Conservation (phyloP, 2,113 vertebrate genomes). For the Stigmatopora nigra region DNA sequence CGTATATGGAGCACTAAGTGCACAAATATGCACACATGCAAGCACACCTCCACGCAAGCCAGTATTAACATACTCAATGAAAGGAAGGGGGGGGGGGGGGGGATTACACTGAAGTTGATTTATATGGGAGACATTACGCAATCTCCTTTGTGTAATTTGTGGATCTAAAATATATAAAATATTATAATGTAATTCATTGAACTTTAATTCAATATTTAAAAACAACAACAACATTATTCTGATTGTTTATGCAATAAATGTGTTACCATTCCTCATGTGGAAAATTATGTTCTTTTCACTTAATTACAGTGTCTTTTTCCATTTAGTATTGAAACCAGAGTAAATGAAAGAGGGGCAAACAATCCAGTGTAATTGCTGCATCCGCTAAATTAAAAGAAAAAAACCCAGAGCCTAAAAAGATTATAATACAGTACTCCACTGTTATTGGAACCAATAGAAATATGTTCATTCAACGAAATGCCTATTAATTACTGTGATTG, state of each 20-base stretch:
- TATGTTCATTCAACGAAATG: not conserved
- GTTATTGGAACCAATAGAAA: not conserved
- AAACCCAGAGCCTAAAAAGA: not conserved
- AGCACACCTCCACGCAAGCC: conserved; percentile 3
- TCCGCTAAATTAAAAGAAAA: not conserved
- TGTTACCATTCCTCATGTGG: conserved; percentile 20
- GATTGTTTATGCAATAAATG: conserved; percentile 42
- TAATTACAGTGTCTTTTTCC: conserved; percentile 11
- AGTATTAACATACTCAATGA: conserved; percentile 19
- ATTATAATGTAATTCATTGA: conserved; percentile 39
- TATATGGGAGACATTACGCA: conserved; percentile 39
- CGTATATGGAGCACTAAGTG: conserved; percentile 15
- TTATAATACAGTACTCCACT: not conserved
- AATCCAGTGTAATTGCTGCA: not conserved
- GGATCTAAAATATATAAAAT: conserved; percentile 43
- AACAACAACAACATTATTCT: conserved; percentile 30
- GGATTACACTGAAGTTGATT: conserved; percentile 24
- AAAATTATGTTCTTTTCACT: conserved; percentile 13
- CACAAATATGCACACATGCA: conserved; percentile 14
- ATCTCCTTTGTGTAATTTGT: conserved; percentile 38
- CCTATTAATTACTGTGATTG: not conserved
- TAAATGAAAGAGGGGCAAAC: not conserved
- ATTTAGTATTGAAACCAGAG: conserved; percentile 11
- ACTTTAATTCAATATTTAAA: conserved; percentile 28
- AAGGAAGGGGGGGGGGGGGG: not conserved